Evolutionary conservation across 2,888 invertebrate species (phyloP).

Genomic region (Dasysyrphus tricinctus): DNA sequence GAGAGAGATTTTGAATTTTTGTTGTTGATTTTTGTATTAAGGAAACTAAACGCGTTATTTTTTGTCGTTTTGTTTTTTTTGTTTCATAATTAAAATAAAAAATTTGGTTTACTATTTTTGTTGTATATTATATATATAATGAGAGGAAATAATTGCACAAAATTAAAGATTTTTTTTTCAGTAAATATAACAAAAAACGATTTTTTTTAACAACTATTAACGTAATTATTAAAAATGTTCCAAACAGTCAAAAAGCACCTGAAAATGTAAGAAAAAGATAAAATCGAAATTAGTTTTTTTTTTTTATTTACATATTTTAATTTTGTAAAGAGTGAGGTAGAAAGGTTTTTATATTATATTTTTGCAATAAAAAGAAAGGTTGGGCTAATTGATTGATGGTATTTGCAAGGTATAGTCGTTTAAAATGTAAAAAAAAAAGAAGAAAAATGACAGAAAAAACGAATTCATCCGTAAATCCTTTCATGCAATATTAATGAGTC

Average conservation of each 20-base stretch:
- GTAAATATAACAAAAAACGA: conserved; percentile 82
- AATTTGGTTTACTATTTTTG: conserved; percentile 71
- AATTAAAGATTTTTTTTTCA: conserved; percentile 79
- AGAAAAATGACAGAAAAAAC: conserved; percentile 4
- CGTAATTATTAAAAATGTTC: conserved; percentile 84
- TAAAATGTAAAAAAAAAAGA: background rate
- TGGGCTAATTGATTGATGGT: conserved; percentile 62
- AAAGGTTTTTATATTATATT: background rate
- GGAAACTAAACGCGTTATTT: conserved; percentile 61
- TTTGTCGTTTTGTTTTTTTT: conserved; percentile 33
- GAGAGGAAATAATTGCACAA: conserved; percentile 72
- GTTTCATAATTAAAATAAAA: conserved; percentile 54
- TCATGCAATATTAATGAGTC: conserved; percentile 71
- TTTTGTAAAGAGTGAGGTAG: background rate
- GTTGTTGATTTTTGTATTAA: conserved; percentile 69
- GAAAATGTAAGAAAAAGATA: conserved; percentile 74
- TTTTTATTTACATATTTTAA: background rate
- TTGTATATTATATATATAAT: conserved; percentile 41
- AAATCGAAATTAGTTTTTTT: conserved; percentile 15
- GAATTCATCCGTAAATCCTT: conserved; percentile 61
- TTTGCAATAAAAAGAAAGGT: conserved; percentile 15
- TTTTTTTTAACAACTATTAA: conserved; percentile 83
- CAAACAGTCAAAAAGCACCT: conserved; percentile 84
- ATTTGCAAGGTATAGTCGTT: conserved; percentile 57
- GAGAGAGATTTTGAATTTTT: conserved; percentile 74